These are phyloP conservation scores for Caenorhabditis brenneri DNA, from an alignment of 1,140 invertebrate species.

Conservation along the genomic window DNA sequence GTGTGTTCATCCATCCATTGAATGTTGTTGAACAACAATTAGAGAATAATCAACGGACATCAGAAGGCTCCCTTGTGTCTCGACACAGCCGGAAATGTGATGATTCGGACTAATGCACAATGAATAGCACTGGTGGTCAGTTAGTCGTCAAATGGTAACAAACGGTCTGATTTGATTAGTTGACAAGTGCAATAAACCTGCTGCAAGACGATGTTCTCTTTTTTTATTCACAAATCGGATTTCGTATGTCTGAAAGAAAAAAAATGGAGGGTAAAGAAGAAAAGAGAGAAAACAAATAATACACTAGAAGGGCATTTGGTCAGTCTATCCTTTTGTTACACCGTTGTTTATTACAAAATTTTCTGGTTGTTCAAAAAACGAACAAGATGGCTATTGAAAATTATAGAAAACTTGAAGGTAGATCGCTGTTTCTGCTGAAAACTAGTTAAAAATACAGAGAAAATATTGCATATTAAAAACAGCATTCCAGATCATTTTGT, in stretches of 20 bases:
- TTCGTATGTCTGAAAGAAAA: constrained; percentile 3
- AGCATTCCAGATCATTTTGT: too few relatives aligned
- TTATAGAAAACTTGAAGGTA: too few relatives aligned
- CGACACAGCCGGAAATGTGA: constrained; percentile 29
- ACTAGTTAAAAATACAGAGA: too few relatives aligned
- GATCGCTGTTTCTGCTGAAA: too few relatives aligned
- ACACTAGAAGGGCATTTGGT: constrained; percentile 4
- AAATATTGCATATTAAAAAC: too few relatives aligned
- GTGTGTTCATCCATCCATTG: background rate
- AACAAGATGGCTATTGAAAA: too few relatives aligned
- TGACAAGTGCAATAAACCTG: constrained; percentile 41
- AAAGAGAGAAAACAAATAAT: background rate
- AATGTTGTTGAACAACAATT: background rate
- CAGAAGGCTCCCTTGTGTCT: background rate
- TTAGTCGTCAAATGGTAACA: constrained; percentile 18
- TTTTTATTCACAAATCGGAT: background rate
- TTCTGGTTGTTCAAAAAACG: too few relatives aligned
- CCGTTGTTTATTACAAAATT: background rate
- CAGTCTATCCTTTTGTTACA: background rate
- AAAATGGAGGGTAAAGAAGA: background rate
- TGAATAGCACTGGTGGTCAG: background rate
- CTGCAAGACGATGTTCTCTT: constrained; percentile 20
- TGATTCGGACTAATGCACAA: constrained; percentile 41
- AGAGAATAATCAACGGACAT: background rate
- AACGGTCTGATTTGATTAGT: constrained; percentile 31